These are phyloP conservation scores for Leuctra nigra DNA, from an alignment of 2,888 invertebrate species.

Conservation along the genomic window DNA sequence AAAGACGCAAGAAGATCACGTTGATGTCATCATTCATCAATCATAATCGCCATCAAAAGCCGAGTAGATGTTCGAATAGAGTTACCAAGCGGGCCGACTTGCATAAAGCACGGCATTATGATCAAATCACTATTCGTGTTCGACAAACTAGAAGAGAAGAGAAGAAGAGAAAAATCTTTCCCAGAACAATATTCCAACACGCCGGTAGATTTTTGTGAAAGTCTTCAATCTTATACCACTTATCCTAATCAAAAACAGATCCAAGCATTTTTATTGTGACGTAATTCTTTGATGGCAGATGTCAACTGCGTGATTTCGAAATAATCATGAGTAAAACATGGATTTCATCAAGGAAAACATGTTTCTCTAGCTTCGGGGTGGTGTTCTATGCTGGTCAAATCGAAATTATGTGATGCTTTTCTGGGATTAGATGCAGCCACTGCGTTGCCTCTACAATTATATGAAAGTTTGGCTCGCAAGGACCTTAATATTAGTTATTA, in stretches of 20 bases:
- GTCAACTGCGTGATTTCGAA: constrained; percentile 15
- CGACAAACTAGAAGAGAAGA: background rate
- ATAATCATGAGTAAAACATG: constrained; percentile 11
- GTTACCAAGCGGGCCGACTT: no score
- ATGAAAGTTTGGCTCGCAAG: no score
- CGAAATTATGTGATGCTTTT: background rate
- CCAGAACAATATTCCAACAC: background rate
- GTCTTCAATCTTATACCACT: constrained; percentile 8
- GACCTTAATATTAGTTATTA: no score
- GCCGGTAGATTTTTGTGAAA: background rate
- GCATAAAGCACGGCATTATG: background rate
- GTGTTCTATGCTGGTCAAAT: background rate
- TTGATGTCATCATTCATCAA: no score
- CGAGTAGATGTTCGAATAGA: no score
- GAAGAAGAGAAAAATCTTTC: background rate
- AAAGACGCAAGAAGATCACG: no score
- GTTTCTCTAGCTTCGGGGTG: background rate
- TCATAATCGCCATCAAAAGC: no score
- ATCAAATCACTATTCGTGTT: background rate
- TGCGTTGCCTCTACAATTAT: no score
- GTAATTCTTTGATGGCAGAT: constrained; percentile 1
- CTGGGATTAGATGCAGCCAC: background rate
- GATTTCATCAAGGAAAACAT: constrained; percentile 2
- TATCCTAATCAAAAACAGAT: constrained; percentile 17
- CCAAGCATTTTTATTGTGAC: background rate